Evolutionary conservation across 2,113 vertebrate species (phyloP), one percentile per base, ranked within the genome.

Genomic region (Dasyornis broadbenti): DNA sequence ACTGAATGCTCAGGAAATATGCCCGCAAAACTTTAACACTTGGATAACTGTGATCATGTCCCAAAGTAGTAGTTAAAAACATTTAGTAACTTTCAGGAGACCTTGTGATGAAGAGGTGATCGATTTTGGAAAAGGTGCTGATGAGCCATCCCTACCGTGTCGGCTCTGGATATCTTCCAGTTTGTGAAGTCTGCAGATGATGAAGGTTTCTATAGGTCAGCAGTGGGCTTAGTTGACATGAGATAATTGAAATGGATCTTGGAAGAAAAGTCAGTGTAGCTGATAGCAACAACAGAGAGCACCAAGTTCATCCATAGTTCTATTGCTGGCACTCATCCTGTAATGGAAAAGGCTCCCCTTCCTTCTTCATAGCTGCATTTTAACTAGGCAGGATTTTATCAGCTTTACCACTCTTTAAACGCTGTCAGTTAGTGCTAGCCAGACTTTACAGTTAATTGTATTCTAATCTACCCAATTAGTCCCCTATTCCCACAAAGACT

Each of bases 401-500:
- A 90, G 78, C 90, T 95, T 89, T 93, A 84, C 52, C 88, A 75
- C 82, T 93, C 76, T 93, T 90, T 86, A 93, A 90, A 84, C 35
- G 65, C 24, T 89, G 94, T 90, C 92, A 92, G 71, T 82, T 90
- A 83, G 72, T 68, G 37, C 61, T 93, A 94, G 71, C 49, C 86
- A 92, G 57, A 89, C 88, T 96, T 94, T 77, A 90, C 80, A 94
- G 90, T 84, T 96, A 97, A 96, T 92, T 96, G 94, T 95, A 96
- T 93, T 95, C 85, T 96, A 97, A 96, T 97, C 82, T 96, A 78
- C 45, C 72, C 95, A 93, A 95, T 95, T 97, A 97, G 80, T 95
- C 95, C 88, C 94, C 37, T 90, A 94, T 96, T 96, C 96, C 95
- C 95, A 93, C 35, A 84, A 90, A 96, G 95, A 84, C 76, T 96